Evolutionary conservation across 2,113 vertebrate species (phyloP).

Genomic region (Chionomys nivalis): DNA sequence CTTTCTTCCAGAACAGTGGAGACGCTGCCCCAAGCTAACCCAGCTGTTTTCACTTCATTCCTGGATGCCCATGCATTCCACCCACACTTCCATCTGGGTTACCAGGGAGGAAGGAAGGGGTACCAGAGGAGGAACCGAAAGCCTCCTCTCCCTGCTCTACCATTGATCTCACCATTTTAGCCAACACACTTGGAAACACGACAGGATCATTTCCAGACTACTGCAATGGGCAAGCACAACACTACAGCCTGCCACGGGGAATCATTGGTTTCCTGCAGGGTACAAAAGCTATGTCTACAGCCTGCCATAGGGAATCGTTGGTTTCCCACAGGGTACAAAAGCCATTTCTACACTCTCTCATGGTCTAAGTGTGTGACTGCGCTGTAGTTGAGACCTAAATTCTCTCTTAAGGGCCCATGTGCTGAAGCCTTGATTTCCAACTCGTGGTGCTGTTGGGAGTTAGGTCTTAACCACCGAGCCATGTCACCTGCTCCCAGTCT

Average conservation of each 20-base stretch:
- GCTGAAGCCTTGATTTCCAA: background rate
- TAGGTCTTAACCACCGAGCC: background rate
- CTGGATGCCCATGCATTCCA: background rate
- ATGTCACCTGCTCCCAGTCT: background rate
- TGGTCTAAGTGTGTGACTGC: background rate
- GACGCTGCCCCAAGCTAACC: background rate
- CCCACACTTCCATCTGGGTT: background rate
- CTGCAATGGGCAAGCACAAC: background rate
- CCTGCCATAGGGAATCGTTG: background rate
- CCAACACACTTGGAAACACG: background rate
- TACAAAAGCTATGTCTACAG: background rate
- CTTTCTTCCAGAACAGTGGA: background rate
- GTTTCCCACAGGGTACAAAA: background rate
- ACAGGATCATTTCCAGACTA: background rate
- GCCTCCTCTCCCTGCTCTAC: background rate
- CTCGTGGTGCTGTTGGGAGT: background rate
- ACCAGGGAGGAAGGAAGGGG: background rate
- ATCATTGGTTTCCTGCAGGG: background rate
- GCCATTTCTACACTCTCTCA: background rate
- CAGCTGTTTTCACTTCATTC: background rate
- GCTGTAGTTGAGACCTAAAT: background rate
- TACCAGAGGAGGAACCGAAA: background rate
- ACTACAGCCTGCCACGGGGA: background rate
- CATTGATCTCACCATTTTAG: background rate
- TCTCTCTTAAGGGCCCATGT: background rate